These are phyloP conservation scores for Mythimna albipuncta DNA, from an alignment of 2,888 invertebrate species.

Conservation along the genomic window DNA sequence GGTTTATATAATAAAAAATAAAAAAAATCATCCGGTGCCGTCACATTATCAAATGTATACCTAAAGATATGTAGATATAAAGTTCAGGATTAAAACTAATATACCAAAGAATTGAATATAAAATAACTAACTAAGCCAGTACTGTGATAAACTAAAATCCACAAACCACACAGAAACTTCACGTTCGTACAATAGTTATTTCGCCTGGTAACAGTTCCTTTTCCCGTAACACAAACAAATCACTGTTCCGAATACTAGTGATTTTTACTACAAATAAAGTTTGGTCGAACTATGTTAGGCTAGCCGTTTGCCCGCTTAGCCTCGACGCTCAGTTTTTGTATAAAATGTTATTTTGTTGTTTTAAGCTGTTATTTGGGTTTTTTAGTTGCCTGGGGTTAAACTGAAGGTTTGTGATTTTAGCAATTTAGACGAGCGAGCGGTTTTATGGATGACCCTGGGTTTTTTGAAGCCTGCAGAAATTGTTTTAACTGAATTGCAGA, in stretches of 20 bases:
- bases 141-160: background rate
- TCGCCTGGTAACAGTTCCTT: background rate
- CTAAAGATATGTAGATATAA: too few relatives aligned
- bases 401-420: slow-evolving; percentile 29
- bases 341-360: slow-evolving; percentile 33
- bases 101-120: background rate
- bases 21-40: too few relatives aligned
- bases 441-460: background rate
- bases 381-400: slow-evolving; percentile 5
- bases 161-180: background rate
- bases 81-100: too few relatives aligned
- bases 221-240: slow-evolving; percentile 12
- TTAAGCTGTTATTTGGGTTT: slow-evolving; percentile 38
- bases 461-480: background rate
- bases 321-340: slow-evolving; percentile 20
- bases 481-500: background rate
- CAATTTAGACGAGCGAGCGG: slow-evolving; percentile 19
- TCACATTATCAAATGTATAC: too few relatives aligned
- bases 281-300: slow-evolving; percentile 11
- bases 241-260: slow-evolving; percentile 35
- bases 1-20: too few relatives aligned
- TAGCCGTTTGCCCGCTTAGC: slow-evolving; percentile 2
- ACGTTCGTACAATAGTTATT: background rate
- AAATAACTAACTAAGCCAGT: background rate
- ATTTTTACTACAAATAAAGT: slow-evolving; percentile 42